Evolutionary conservation across 2,113 vertebrate genomes (phyloP).

Genomic region (Cynocephalus volans): DNA sequence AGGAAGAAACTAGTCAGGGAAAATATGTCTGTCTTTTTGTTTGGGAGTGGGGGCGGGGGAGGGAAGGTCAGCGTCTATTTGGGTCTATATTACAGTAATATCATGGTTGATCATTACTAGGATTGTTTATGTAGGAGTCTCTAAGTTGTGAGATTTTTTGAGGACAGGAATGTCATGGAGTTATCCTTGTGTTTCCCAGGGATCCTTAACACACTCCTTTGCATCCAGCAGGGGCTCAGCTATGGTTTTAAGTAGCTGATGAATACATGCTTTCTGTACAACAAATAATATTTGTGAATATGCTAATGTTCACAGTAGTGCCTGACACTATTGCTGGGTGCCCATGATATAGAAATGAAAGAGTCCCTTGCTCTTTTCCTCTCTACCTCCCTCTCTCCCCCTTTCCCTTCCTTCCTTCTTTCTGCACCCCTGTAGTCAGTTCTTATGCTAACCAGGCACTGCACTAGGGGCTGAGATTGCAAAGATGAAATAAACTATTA

Average conservation of each 20-base stretch:
- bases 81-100: not conserved
- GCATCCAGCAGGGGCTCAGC: not conserved
- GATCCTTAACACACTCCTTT: not conserved
- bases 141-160: not conserved
- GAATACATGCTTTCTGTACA: not conserved
- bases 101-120: not conserved
- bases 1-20: not conserved
- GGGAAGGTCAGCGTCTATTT: not conserved
- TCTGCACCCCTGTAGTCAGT: not conserved
- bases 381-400: not conserved
- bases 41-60: not conserved
- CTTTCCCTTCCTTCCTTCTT: not conserved
- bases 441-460: not conserved
- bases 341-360: not conserved
- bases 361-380: not conserved
- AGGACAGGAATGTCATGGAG: not conserved
- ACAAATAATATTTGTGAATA: not conserved
- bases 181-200: not conserved
- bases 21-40: not conserved
- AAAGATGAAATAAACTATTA: not conserved
- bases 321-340: not conserved
- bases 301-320: not conserved
- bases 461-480: not conserved
- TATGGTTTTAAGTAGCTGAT: not conserved
- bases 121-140: not conserved